Percentiles rank a stretch among this genome's conserved stretches.
Conservation (phyloP, 2,888 invertebrate genomes). For the Tanypteryx hageni region DNA sequence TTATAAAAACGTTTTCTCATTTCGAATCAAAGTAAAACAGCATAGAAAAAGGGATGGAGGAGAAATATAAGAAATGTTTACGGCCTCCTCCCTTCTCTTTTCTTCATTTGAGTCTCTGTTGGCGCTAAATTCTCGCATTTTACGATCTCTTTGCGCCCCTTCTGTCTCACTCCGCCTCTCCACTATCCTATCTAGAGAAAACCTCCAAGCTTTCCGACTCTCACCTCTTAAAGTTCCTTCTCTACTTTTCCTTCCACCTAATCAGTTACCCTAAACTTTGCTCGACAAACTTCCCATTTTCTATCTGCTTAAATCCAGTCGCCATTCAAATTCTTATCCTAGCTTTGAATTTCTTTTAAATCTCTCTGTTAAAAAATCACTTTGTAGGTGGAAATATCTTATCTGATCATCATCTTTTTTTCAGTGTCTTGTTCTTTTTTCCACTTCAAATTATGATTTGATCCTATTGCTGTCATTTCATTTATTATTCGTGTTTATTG, state of each 20-base stretch:
- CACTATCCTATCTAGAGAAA: not conserved
- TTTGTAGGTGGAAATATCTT: too few relatives aligned
- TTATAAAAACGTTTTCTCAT: too few relatives aligned
- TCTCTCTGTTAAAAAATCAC: too few relatives aligned
- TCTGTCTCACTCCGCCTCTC: not conserved
- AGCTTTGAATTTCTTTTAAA: too few relatives aligned
- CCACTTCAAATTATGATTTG: too few relatives aligned
- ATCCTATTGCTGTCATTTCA: too few relatives aligned
- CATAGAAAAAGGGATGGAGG: not conserved
- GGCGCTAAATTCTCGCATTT: conserved; percentile 38
- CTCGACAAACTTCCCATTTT: not conserved
- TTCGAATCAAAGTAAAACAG: too few relatives aligned
- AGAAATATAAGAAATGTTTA: not conserved
- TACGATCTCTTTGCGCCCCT: conserved; percentile 1
- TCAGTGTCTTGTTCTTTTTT: too few relatives aligned
- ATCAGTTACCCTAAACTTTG: not conserved
- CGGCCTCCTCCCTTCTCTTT: conserved; percentile 12
- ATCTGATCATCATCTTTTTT: too few relatives aligned
- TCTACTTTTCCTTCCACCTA: not conserved
- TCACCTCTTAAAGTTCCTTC: not conserved
- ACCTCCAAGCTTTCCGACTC: not conserved
- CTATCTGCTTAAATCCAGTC: not conserved
- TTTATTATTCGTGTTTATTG: too few relatives aligned
- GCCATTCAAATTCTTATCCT: too few relatives aligned
- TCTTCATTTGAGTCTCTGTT: not conserved